Conservation (phyloP, 2,888 invertebrate genomes). For the Conops quadrifasciatus region DNA sequence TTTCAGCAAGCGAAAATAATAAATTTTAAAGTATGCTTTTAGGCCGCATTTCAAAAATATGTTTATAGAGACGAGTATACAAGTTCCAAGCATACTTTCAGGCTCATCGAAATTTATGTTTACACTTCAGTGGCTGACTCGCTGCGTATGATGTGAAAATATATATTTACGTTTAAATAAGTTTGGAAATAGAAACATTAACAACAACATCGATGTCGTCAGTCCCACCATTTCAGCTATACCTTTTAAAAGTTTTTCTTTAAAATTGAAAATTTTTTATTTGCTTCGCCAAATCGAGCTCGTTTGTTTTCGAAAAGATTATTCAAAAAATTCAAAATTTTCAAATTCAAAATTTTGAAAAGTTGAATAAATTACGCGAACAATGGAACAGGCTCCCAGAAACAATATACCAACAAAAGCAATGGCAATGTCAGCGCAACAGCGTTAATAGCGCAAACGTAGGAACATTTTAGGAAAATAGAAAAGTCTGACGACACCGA, state of each 20-base stretch:
- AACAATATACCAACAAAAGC: conserved; percentile 32
- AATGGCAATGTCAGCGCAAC: conserved; percentile 14
- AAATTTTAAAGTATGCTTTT: no score
- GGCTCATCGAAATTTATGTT: not conserved
- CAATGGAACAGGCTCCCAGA: conserved; percentile 57
- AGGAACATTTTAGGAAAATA: not conserved
- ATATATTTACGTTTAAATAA: not conserved
- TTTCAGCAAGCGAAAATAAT: no score
- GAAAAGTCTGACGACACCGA: not conserved
- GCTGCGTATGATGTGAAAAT: no score
- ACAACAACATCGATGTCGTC: no score
- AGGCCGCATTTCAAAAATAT: no score
- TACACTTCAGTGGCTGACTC: no score
- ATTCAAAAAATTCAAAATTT: conserved; percentile 38
- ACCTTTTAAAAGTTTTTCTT: not conserved
- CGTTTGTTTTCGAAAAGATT: conserved; percentile 10
- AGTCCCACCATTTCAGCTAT: no score
- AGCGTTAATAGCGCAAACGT: not conserved
- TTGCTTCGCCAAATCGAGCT: no score
- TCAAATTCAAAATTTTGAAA: conserved; percentile 45
- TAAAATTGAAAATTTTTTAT: conserved; percentile 4
- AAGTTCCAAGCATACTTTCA: not conserved
- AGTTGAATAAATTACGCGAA: conserved; percentile 63
- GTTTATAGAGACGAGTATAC: no score
- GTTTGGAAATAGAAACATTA: not conserved